Evolutionary conservation across 2,888 invertebrate genomes (phyloP), one percentile per base, ranked within the genome.

Genomic region (Eremobia ochroleuca): DNA sequence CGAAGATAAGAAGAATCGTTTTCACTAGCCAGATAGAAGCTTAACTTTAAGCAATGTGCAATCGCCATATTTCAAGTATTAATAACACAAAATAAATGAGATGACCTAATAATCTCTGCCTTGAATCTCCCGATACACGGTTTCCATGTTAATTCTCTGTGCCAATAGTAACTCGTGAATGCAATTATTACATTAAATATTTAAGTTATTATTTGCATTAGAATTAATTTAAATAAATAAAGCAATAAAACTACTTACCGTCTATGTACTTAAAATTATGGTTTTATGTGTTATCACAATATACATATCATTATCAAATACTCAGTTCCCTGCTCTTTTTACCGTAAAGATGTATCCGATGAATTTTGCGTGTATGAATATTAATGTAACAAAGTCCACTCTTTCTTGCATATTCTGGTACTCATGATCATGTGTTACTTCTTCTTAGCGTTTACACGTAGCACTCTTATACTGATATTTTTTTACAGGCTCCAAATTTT

Each of bases 211-310:
- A 69, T n/a, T 65, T 69, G 37, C 55, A 59, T 69, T 65, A 37
- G 21, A 76, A 76, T 77, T 52, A 34, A 70, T 80, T 69, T 69
- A 76, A 76, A 59, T 76, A 76, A 79, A 64, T 68, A 81, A n/a
- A 65, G 40, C 40, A 31, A 37, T 76, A 68, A 34, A 28, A 65
- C 11, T 55, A 70, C 43, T 65, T 31, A 49, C 21, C 28, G 18
- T 18, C n/a, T 46, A 13, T 79, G n/a, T 79, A 49, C 74, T 81
- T 55, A 9, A 58, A 67, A 62, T 81, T 6, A 62, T 61, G 31
- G 18, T 55, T 81, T 66, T 62, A 61, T 80, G 52, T 61, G 66
- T 55, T 49, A 46, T 58, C 15, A 25, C 28, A 73, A 64, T n/a
- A 34, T 28, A 59, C 18, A 31, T 58, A 28, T 21, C 21, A 62